Evolutionary conservation across 1,140 invertebrate genomes (phyloP), one percentile per base, ranked within the genome.

Genomic region (Listronotus bonariensis): DNA sequence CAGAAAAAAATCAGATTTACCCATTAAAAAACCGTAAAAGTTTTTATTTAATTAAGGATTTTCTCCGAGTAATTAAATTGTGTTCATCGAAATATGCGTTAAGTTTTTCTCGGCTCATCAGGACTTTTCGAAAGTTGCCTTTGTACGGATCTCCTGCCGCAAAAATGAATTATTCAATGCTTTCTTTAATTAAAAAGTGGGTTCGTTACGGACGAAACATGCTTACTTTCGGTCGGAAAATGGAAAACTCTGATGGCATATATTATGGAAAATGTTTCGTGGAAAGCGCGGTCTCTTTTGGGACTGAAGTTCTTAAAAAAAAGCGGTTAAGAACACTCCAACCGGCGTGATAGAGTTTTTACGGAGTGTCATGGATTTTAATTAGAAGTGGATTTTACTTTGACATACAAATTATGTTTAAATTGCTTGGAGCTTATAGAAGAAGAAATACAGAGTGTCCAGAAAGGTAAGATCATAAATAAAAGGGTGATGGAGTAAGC

Each of bases 151-250:
- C 58, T 49, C 58, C 48, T 53, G 55, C 54, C 59, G 65, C 49
- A 56, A 67, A 63, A 64, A 68, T 57, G 65, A 68, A 68, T 65
- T 26, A 65, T 65, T 65, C 63, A 65, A 58, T 66, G 56, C 56
- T 60, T 59, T 66, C 64, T 66, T 66, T 66, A 66, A 66, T 66
- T 66, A 65, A 65, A 58, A 65, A 65, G 63, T 65, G 63, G 63
- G 54, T 65, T 65, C 54, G 63, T 65, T 65, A 65, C 53, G 7
- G 63, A 15, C 63, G 63, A 65, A 65, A 65, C 63, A 65, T 65
- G 54, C 63, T 65, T 58, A 55, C 63, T 65, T 65, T 65, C 38
- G 15, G 43, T 48, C 38, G 52, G 45, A 52, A 64, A 57, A 65
- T 42, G 42, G 43, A 65, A 65, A 65, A 65, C 63, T 58, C 54